Conservation (phyloP, 1,140 invertebrate species). For the Metaphire vulgaris region DNA sequence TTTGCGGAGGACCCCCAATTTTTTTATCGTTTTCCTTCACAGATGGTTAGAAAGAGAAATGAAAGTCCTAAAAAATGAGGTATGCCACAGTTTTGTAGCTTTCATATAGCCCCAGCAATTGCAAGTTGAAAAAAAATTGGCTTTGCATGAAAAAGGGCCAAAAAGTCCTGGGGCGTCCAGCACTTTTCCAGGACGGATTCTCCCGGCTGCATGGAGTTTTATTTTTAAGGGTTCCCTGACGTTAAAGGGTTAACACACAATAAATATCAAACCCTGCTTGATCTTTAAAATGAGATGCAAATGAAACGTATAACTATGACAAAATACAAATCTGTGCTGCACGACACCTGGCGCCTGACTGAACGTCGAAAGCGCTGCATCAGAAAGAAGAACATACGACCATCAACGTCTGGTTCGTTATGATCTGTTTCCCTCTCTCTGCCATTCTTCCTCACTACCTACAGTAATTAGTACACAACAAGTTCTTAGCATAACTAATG, state of each 20-base stretch:
- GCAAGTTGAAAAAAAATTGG: too few species aligned
- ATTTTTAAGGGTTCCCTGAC: too few species aligned
- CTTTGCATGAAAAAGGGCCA: too few species aligned
- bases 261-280: neutral
- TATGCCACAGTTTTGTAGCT: too few species aligned
- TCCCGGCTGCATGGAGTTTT: too few species aligned
- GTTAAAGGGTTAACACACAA: neutral
- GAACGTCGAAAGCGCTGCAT: constrained; percentile 55
- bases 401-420: constrained; percentile 53
- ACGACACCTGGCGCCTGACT: constrained; percentile 25
- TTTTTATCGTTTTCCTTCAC: too few species aligned
- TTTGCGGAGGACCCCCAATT: too few species aligned
- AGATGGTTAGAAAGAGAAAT: too few species aligned
- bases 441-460: constrained; percentile 53
- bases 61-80: too few species aligned
- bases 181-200: too few species aligned
- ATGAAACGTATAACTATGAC: neutral
- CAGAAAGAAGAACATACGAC: constrained; percentile 58
- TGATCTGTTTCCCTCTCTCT: constrained; percentile 53
- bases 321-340: neutral
- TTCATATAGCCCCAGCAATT: too few species aligned
- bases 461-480: constrained; percentile 24
- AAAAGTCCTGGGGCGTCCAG: too few species aligned
- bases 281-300: neutral
- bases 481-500: neutral